Conservation (phyloP, 2,888 invertebrate species). For the Cephus sareptanus region DNA sequence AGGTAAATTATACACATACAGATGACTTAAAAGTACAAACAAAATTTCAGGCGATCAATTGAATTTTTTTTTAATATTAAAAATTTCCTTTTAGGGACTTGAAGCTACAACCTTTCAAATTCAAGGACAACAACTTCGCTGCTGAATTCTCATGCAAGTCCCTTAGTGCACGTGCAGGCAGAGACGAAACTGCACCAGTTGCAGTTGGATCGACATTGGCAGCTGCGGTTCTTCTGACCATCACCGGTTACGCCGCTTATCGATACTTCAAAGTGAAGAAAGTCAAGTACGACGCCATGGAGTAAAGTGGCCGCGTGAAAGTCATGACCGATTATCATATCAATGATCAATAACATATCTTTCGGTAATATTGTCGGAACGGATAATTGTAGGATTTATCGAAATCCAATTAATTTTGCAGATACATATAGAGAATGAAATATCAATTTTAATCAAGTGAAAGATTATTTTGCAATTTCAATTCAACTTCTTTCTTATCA, state of each 20-base stretch:
- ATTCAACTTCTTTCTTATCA: not conserved
- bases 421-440: not conserved
- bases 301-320: constrained; percentile 67
- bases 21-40: not conserved
- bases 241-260: constrained; percentile 87
- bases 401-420: not conserved
- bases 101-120: constrained; percentile 90
- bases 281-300: constrained; percentile 93
- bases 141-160: constrained; percentile 76
- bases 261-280: constrained; percentile 90
- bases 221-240: constrained; percentile 81
- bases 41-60: not conserved
- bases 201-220: constrained; percentile 87
- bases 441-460: not conserved
- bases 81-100: constrained; percentile 58
- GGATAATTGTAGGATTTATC: not conserved
- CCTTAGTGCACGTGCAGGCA: constrained; percentile 67
- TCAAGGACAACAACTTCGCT: constrained; percentile 80
- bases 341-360: not conserved
- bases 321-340: not conserved
- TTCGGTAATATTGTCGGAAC: not conserved
- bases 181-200: constrained; percentile 88
- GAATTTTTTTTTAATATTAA: not conserved
- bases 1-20: constrained; percentile 38
- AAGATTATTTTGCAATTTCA: not conserved